Conservation (phyloP, 2,888 invertebrate species). For the Oscheius onirici region DNA sequence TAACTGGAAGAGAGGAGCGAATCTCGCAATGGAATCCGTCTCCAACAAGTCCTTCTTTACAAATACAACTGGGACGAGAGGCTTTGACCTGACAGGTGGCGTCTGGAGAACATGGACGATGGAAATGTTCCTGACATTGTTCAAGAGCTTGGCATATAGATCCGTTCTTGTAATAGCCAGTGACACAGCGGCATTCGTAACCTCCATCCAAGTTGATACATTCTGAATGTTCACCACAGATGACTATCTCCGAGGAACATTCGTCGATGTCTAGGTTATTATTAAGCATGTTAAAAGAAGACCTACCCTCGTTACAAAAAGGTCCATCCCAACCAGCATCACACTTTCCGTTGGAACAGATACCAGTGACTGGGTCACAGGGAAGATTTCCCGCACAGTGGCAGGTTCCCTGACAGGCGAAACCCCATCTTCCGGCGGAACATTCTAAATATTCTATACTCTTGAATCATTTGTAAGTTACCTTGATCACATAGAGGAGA, state of each 20-base stretch:
- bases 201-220: constrained; percentile 85
- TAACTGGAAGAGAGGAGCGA: constrained; percentile 4
- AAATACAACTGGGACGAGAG: constrained; percentile 55
- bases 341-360: constrained; percentile 61
- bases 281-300: not conserved
- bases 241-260: constrained; percentile 77
- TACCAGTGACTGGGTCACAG: constrained; percentile 66
- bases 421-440: constrained; percentile 63
- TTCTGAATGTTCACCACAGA: constrained; percentile 84
- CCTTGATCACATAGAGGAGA: constrained; percentile 66
- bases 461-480: constrained; percentile 21
- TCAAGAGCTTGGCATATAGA: constrained; percentile 51
- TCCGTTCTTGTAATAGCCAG: constrained; percentile 61
- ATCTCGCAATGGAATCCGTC: constrained; percentile 25
- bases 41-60: constrained; percentile 58
- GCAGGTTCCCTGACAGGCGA: constrained; percentile 60
- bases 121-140: not conserved
- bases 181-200: constrained; percentile 73
- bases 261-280: constrained; percentile 85
- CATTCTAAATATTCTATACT: constrained; percentile 55
- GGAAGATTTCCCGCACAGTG: constrained; percentile 63
- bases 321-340: constrained; percentile 62
- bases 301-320: constrained; percentile 59
- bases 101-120: constrained; percentile 54
- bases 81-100: constrained; percentile 54